A percentile compares a stretch with the other conserved stretches of the same genome.
Conservation (phyloP, 2,113 vertebrate genomes). For the Eonycteris spelaea region DNA sequence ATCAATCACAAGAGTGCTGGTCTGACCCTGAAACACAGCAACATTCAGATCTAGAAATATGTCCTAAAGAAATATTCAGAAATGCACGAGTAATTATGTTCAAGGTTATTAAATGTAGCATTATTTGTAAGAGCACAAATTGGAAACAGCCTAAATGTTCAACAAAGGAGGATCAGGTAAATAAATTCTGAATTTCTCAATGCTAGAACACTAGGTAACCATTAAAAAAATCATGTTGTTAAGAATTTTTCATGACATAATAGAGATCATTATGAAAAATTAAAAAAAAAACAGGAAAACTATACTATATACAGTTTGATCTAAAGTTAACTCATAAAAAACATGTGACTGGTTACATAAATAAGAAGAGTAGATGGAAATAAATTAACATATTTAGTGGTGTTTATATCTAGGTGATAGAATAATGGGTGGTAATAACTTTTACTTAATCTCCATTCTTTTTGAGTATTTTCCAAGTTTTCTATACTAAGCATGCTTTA, state of each 20-base stretch:
- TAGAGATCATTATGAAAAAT: neutral
- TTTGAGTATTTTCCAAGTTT: neutral
- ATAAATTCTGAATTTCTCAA: slow-evolving; percentile 61
- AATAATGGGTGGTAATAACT: neutral
- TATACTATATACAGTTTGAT: neutral
- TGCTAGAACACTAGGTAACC: slow-evolving; percentile 9
- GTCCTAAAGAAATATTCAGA: slow-evolving; percentile 59
- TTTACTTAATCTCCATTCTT: neutral
- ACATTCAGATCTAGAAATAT: slow-evolving; percentile 28
- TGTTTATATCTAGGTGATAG: neutral
- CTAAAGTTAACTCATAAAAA: neutral
- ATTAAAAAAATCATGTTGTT: slow-evolving; percentile 5
- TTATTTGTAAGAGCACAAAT: slow-evolving; percentile 65
- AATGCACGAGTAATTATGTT: slow-evolving; percentile 25
- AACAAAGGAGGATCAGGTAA: slow-evolving; percentile 42
- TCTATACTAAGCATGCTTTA: neutral
- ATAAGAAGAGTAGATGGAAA: neutral
- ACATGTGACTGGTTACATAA: neutral
- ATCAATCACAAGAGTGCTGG: neutral
- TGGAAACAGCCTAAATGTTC: slow-evolving; percentile 48
- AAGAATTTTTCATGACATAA: slow-evolving; percentile 15
- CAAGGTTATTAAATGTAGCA: slow-evolving; percentile 59
- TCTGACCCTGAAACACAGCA: neutral
- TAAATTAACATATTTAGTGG: neutral
- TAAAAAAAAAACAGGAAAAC: neutral